These are phyloP conservation scores for Cheirogaleus major DNA, from an alignment of 2,797 vertebrate species.

Conservation along the genomic window DNA sequence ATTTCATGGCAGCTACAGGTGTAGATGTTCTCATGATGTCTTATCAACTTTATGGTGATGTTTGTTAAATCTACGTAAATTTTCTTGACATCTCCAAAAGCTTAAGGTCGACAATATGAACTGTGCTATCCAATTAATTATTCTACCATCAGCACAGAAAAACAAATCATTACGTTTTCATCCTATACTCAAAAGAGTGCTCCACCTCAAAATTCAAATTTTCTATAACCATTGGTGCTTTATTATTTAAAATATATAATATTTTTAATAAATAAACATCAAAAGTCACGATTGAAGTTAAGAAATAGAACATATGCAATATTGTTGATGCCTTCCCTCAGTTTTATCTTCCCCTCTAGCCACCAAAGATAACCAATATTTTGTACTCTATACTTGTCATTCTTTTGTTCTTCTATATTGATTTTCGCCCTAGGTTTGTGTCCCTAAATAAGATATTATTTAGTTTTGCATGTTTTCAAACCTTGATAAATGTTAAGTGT, in stretches of 20 bases:
- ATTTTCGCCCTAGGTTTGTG: background rate
- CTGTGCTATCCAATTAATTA: background rate
- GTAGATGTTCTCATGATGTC: accelerated
- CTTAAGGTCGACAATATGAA: background rate
- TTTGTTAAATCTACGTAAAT: background rate
- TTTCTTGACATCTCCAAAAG: background rate
- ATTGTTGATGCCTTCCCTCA: background rate
- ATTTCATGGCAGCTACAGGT: too few species aligned
- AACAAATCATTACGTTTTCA: background rate
- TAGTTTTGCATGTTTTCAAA: background rate
- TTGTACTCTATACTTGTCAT: background rate
- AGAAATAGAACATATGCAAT: background rate
- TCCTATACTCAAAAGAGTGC: background rate
- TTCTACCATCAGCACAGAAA: background rate
- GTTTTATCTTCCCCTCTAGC: background rate
- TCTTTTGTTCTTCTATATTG: background rate
- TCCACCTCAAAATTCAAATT: background rate
- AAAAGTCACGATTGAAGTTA: background rate
- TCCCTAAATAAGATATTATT: background rate
- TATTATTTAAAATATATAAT: background rate
- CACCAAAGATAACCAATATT: background rate
- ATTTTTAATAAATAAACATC: background rate
- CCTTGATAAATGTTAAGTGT: background rate
- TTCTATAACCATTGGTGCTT: background rate
- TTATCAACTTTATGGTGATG: background rate